Percentiles rank a stretch among this genome's conserved stretches.
Conservation (phyloP, 2,888 invertebrate species). For the Margaritifera margaritifera region DNA sequence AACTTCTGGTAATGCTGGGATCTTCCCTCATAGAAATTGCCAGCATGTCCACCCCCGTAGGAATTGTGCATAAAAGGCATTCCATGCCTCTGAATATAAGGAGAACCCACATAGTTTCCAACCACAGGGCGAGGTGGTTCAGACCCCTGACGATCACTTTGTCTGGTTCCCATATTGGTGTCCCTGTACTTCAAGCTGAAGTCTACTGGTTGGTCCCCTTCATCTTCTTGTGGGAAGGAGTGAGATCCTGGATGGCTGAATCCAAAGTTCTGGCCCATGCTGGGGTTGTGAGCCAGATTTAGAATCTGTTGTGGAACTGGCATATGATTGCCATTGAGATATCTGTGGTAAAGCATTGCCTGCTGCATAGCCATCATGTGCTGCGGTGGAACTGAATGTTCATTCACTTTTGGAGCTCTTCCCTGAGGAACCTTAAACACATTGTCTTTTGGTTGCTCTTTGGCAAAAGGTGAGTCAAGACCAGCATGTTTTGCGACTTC, state of each 20-base stretch:
- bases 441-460: conserved; percentile 3
- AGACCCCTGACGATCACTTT: conserved; percentile 4
- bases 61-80: not conserved
- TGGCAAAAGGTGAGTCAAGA: conserved; percentile 39
- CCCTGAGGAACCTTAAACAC: conserved; percentile 5
- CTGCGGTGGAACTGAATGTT: conserved; percentile 9
- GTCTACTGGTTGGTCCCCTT: conserved; percentile 61
- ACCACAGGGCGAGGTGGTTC: conserved; percentile 39
- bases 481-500: conserved; percentile 68
- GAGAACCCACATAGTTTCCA: conserved; percentile 51
- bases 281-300: conserved; percentile 6
- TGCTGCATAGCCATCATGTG: conserved; percentile 9
- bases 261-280: conserved; percentile 11
- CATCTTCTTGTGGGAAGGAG: conserved; percentile 24
- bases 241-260: conserved; percentile 6
- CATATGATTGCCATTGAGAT: not conserved
- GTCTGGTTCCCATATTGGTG: conserved; percentile 9
- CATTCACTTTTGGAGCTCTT: conserved; percentile 7
- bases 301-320: conserved; percentile 4
- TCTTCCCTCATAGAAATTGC: too few relatives aligned
- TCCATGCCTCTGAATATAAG: conserved; percentile 7
- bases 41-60: too few relatives aligned
- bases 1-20: conserved; percentile 8
- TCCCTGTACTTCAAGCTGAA: conserved; percentile 57
- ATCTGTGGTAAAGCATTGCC: conserved; percentile 16